Conservation (phyloP, 1,140 invertebrate species). For the Dysdera silvatica region DNA sequence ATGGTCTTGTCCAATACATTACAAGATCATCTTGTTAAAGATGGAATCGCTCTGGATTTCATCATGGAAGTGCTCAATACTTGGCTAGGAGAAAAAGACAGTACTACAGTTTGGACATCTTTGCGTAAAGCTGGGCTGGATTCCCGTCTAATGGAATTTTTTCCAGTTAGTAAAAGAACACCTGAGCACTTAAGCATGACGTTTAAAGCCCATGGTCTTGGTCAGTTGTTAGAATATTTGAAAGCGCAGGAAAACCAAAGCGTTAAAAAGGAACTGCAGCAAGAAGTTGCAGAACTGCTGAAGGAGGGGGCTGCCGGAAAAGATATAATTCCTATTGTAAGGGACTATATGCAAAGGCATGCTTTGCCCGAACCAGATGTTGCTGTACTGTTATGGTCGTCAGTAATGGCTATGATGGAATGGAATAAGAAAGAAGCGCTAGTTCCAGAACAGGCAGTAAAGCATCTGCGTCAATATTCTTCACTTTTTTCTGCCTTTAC, state of each 20-base stretch:
- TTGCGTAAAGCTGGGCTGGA: constrained; percentile 84
- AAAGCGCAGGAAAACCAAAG: constrained; percentile 62
- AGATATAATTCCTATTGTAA: constrained; percentile 65
- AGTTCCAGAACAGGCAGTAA: constrained; percentile 85
- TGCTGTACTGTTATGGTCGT: constrained; percentile 71
- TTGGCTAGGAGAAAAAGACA: constrained; percentile 84
- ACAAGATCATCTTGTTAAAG: constrained; percentile 84
- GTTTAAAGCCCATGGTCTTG: constrained; percentile 31
- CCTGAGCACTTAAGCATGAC: constrained; percentile 27
- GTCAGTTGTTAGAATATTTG: constrained; percentile 33
- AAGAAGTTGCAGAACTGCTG: constrained; percentile 67
- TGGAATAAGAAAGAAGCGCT: constrained; percentile 98
- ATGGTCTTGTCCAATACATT: constrained; percentile 56
- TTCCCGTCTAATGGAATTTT: constrained; percentile 46
- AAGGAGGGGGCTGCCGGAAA: constrained; percentile 68
- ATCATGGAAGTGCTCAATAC: constrained; percentile 82
- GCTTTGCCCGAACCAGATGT: constrained; percentile 81
- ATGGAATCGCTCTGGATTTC: constrained; percentile 83
- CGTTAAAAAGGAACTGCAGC: constrained; percentile 69
- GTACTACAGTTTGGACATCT: constrained; percentile 70
- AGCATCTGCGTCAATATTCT: constrained; percentile 77
- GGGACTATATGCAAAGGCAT: constrained; percentile 72
- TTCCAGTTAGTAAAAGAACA: constrained; percentile 31
- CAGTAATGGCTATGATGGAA: constrained; percentile 86
- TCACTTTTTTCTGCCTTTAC: constrained; percentile 77